Conservation (phyloP, 1,140 invertebrate species). For the Lordiphosa collinella region DNA sequence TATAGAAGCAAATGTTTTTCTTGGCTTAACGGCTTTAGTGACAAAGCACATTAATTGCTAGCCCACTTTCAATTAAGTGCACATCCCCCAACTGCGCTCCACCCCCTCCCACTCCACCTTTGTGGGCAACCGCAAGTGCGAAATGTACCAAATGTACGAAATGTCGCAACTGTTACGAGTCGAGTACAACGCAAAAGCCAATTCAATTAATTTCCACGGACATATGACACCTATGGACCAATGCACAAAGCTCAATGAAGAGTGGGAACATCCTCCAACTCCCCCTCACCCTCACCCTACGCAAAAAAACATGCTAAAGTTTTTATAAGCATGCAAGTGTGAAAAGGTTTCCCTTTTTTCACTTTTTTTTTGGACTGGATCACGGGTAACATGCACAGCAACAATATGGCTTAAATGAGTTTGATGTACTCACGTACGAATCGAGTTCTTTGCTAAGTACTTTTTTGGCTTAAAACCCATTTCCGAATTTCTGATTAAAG, state of each 20-base stretch:
- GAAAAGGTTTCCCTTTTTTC: no score
- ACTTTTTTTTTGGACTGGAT: no score
- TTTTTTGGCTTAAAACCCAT: no score
- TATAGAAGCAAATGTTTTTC: constrained; percentile 47
- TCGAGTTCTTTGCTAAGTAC: no score
- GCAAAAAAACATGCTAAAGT: constrained; percentile 20
- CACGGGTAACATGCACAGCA: no score
- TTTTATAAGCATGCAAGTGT: no score
- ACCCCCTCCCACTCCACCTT: background rate
- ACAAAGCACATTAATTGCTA: constrained; percentile 77
- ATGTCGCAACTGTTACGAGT: constrained; percentile 41
- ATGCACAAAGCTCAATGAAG: constrained; percentile 56
- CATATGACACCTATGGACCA: constrained; percentile 74
- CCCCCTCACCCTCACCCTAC: background rate
- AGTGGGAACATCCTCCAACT: no score
- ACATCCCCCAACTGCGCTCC: constrained; percentile 24
- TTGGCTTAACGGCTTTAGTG: constrained; percentile 69
- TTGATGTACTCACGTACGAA: no score
- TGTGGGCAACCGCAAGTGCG: constrained; percentile 62
- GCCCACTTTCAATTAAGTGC: constrained; percentile 73
- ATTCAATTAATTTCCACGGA: constrained; percentile 74
- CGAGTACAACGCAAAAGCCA: constrained; percentile 54
- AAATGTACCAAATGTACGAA: constrained; percentile 11
- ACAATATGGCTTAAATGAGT: no score
- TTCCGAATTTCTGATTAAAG: no score